Conservation (phyloP, 2,797 vertebrate species). For the Epinephelus coioides region DNA sequence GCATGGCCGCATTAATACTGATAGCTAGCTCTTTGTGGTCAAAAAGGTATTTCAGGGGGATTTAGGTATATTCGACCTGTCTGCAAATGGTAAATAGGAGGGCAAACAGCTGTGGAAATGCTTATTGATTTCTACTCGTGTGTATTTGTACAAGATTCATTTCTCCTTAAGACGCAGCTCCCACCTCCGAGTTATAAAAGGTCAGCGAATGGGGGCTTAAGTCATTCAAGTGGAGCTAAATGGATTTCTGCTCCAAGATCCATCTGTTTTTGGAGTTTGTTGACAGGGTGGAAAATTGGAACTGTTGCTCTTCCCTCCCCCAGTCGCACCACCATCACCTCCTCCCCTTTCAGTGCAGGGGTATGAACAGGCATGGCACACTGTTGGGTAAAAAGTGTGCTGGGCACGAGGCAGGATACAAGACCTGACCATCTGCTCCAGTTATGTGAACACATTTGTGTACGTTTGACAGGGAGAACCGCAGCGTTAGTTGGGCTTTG, state of each 20-base stretch:
- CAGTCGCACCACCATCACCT: not conserved
- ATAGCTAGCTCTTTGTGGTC: constrained; percentile 7
- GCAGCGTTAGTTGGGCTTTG: constrained; percentile 5
- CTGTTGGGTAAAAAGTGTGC: constrained; percentile 45
- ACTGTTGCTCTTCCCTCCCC: constrained; percentile 67
- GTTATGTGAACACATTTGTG: constrained; percentile 23
- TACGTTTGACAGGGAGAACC: constrained; percentile 31
- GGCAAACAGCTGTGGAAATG: constrained; percentile 65
- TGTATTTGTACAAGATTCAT: constrained; percentile 73
- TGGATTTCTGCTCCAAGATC: constrained; percentile 78
- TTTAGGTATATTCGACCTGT: constrained; percentile 66
- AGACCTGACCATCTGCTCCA: constrained; percentile 58
- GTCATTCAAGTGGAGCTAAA: constrained; percentile 79
- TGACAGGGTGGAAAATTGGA: constrained; percentile 79
- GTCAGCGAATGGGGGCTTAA: constrained; percentile 75
- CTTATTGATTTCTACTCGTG: constrained; percentile 77
- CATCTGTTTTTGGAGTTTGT: constrained; percentile 81
- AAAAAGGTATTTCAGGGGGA: constrained; percentile 53
- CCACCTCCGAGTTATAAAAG: constrained; percentile 68
- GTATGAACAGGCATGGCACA: constrained; percentile 38
- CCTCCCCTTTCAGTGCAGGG: constrained; percentile 12
- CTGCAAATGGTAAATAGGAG: constrained; percentile 60
- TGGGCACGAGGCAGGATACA: constrained; percentile 45
- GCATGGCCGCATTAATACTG: not conserved
- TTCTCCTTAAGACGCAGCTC: constrained; percentile 67